phyloP scores from a whole-genome alignment of 1,140 invertebrate species.

The Bombus soroeensis region DNA sequence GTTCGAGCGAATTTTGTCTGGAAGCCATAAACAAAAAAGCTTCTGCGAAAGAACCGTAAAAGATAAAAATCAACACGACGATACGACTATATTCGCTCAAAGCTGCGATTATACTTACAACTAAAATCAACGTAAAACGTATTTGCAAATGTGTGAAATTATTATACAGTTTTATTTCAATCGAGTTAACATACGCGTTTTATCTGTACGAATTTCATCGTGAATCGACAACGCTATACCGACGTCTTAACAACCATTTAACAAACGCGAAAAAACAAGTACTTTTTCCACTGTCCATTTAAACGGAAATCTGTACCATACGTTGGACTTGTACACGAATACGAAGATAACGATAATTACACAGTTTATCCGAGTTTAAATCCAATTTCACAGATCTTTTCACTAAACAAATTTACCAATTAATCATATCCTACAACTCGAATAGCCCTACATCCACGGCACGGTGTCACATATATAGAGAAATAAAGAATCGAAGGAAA shows the following conservation, averaged over 20 bases:
- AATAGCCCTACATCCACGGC: not conserved
- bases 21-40: not conserved
- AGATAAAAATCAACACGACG: not conserved
- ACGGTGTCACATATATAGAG: not conserved
- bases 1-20: conserved; percentile 29
- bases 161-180: not conserved
- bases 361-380: not conserved
- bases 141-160: not conserved
- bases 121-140: not conserved
- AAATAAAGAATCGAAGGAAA: not conserved
- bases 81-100: not conserved
- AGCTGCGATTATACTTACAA: too few relatives aligned
- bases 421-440: not conserved
- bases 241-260: not conserved
- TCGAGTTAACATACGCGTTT: too few relatives aligned
- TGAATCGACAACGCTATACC: not conserved
- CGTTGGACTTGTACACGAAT: not conserved
- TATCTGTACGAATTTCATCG: not conserved
- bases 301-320: not conserved
- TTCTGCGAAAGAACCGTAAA: not conserved
- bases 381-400: not conserved
- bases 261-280: not conserved
- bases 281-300: not conserved
- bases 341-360: not conserved
- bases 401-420: not conserved